A percentile compares a stretch with the other conserved stretches of the same genome.
phyloP scores from a whole-genome alignment of 2,113 vertebrate genomes.

The Tretioscincus oriximinensis region DNA sequence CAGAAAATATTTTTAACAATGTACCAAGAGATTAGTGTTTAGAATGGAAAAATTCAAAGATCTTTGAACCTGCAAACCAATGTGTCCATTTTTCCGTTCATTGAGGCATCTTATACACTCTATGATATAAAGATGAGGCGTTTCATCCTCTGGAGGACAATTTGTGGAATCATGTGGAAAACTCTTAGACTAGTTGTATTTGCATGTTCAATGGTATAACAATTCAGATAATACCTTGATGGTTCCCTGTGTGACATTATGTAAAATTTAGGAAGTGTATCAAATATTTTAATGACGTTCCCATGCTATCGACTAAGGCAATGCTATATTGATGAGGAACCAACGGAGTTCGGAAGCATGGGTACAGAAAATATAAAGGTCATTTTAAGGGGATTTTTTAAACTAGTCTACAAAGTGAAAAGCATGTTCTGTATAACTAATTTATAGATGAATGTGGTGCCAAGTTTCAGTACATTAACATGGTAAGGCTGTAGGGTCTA shows the following conservation, averaged over 20 bases:
- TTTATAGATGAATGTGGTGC: constrained; percentile 85
- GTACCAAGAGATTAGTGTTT: background rate
- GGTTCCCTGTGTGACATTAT: too few species aligned
- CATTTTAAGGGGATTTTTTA: constrained; percentile 62
- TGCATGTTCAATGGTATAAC: background rate
- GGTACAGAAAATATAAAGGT: constrained; percentile 22
- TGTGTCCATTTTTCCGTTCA: background rate
- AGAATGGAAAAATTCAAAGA: background rate
- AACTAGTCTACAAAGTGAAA: constrained; percentile 74
- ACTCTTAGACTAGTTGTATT: background rate
- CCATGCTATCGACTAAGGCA: constrained; percentile 7
- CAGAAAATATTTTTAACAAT: background rate
- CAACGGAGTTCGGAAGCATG: constrained; percentile 6
- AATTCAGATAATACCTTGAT: too few species aligned
- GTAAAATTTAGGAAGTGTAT: background rate
- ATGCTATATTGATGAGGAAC: constrained; percentile 30
- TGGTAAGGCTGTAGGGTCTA: constrained; percentile 79
- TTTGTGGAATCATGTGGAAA: background rate
- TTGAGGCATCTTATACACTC: background rate
- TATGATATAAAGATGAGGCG: background rate
- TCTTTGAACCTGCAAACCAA: background rate
- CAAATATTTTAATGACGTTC: constrained; percentile 43
- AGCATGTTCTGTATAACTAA: constrained; percentile 82
- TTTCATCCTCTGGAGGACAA: background rate
- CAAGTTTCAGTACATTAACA: constrained; percentile 81